A percentile compares a stretch with the other conserved stretches of the same genome.
Evolutionary conservation across 2,113 vertebrate genomes (phyloP).

Genomic region (Marmota flaviventris): DNA sequence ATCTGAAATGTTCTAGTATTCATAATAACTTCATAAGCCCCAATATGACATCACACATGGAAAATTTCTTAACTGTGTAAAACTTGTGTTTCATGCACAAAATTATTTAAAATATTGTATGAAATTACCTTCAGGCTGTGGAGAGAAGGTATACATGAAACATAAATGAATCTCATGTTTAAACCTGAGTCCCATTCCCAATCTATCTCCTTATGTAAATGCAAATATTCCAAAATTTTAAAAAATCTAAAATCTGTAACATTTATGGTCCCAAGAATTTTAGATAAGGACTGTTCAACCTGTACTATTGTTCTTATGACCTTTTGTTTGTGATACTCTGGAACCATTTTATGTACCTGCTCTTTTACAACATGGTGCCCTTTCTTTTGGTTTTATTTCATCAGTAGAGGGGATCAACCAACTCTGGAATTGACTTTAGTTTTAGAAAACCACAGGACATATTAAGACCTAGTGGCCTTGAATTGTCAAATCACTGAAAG

Average conservation of each 20-base stretch:
- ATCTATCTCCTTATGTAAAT: background rate
- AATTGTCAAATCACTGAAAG: background rate
- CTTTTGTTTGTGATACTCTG: background rate
- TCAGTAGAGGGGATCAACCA: background rate
- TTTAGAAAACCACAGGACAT: conserved; percentile 22
- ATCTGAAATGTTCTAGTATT: background rate
- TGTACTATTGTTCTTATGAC: background rate
- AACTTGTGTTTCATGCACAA: background rate
- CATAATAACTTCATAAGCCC: background rate
- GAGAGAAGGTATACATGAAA: background rate
- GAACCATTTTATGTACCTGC: background rate
- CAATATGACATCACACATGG: background rate
- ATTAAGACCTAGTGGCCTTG: background rate
- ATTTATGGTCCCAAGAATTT: background rate
- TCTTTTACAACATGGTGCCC: background rate
- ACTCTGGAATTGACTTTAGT: background rate
- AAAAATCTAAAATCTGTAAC: background rate
- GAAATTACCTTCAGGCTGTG: background rate
- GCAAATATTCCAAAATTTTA: background rate
- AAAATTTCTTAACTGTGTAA: background rate
- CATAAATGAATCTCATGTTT: background rate
- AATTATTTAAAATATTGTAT: background rate
- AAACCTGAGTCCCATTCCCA: background rate
- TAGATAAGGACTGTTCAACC: background rate
- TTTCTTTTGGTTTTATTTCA: conserved; percentile 12